Base-by-base conservation (phyloP, 2,797 vertebrate species). In the Enteromius afrohamiltoni region DNA sequence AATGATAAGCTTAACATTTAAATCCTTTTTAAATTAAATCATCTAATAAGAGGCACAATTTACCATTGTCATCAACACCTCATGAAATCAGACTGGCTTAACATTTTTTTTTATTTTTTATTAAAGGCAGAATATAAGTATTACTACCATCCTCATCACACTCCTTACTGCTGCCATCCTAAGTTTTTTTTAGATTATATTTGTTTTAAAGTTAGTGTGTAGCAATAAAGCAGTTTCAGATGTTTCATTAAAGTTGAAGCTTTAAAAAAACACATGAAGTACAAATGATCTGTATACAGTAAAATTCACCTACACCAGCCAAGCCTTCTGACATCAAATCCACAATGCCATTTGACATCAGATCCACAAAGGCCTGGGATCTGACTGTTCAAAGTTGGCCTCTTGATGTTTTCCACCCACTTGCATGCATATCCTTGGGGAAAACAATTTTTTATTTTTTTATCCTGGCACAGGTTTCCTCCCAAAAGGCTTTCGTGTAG, bases 341-440 rank as follows among this genome's bases (percentile, higher is more conserved):
- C n/a, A 75, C 47, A 82, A 67, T 67, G n/a, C 58, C n/a, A 91
- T 85, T 86, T 69, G 76, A 83, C 87, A 87, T 91, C 89, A 87
- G 80, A 89, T 91, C 87, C 91, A 88, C 87, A 90, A 91, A 89
- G 91, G 83, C 82, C 84, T 79, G 42, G 86, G 65, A 89, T 87
- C 79, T 87, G 84, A 87, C 73, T 85, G 84, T 88, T 92, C 91
- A 91, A 89, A 89, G 82, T 58, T 88, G 85, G 70, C 69, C 62
- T 85, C 92, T 91, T 94, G 92, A 94, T 93, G 91, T 94, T 92
- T 91, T 89, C 88, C 90, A 92, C 91, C 92, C 89, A 91, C 85
- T 85, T 93, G 89, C 87, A 87, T 91, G 90, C 88, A 85, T 90
- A 91, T 93, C 94, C 93, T 92, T 89, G 85, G 93, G 93, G 93